Evolutionary conservation across 1,140 invertebrate genomes (phyloP).

Genomic region (Ceratina japonica): DNA sequence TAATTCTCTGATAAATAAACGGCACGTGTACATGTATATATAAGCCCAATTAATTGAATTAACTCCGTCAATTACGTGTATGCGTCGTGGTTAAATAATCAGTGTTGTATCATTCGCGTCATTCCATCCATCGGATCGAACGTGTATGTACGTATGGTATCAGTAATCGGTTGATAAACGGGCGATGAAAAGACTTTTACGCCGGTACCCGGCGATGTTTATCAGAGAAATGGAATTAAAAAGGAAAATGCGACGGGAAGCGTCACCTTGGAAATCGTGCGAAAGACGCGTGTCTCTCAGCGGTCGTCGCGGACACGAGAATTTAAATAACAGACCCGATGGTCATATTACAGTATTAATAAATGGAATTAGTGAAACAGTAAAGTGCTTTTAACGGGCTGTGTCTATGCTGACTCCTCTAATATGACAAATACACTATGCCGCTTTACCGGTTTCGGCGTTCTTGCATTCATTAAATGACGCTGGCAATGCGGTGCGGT

Average conservation of each 20-base stretch:
- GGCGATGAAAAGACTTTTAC: constrained; percentile 57
- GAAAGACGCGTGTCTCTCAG: constrained; percentile 26
- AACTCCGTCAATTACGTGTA: constrained; percentile 35
- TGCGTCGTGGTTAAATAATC: constrained; percentile 55
- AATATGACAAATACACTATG: constrained; percentile 74
- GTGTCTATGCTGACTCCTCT: constrained; percentile 71
- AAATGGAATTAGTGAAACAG: constrained; percentile 75
- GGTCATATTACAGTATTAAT: constrained; percentile 68
- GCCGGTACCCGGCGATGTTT: constrained; percentile 44
- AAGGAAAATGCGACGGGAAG: constrained; percentile 28
- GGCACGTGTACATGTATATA: neutral
- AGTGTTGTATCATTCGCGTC: constrained; percentile 59
- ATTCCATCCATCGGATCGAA: constrained; percentile 62
- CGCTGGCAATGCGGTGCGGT: constrained; percentile 66
- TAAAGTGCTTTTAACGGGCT: constrained; percentile 76
- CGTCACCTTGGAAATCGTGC: constrained; percentile 32
- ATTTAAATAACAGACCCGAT: constrained; percentile 62
- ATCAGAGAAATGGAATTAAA: constrained; percentile 57
- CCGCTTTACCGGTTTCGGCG: constrained; percentile 58
- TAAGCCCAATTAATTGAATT: constrained; percentile 54
- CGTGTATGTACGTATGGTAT: constrained; percentile 48
- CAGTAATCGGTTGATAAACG: constrained; percentile 55
- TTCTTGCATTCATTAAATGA: constrained; percentile 76
- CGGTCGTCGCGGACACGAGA: constrained; percentile 6
- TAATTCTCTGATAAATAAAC: neutral